Conservation (phyloP, 2,797 vertebrate species). For the Pristis pectinata region DNA sequence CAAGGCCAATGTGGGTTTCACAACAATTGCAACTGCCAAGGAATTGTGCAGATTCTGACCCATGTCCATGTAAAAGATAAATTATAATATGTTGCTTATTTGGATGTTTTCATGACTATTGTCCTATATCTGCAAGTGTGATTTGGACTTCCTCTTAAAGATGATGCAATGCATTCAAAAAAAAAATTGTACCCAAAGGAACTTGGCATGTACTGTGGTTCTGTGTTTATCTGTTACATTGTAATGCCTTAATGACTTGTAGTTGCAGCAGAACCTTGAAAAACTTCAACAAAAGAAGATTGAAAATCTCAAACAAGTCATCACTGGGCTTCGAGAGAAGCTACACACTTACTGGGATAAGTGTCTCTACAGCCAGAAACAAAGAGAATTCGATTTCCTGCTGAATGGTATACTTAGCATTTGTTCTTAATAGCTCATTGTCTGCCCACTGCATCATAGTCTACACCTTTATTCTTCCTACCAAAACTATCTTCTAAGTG, state of each 20-base stretch:
- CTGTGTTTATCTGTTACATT: not conserved
- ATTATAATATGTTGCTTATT: not conserved
- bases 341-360: slow-evolving; percentile 54
- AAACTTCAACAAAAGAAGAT: slow-evolving; percentile 52
- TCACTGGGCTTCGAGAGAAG: slow-evolving; percentile 51
- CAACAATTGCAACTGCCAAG: not conserved
- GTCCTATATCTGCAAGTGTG: not conserved
- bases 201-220: not conserved
- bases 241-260: not conserved
- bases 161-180: not conserved
- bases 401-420: slow-evolving; percentile 45
- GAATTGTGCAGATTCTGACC: not conserved
- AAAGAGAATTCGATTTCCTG: slow-evolving; percentile 51
- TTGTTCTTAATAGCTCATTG: not conserved
- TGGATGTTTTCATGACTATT: not conserved
- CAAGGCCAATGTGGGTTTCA: not conserved
- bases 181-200: not conserved
- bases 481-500: no score
- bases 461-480: no score
- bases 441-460: not conserved
- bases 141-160: not conserved
- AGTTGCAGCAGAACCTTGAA: slow-evolving; percentile 54
- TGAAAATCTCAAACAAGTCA: slow-evolving; percentile 50
- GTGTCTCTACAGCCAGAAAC: slow-evolving; percentile 50
- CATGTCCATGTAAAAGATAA: not conserved